These are phyloP conservation scores for Araneus ventricosus DNA, from an alignment of 1,140 invertebrate genomes.

Conservation along the genomic window DNA sequence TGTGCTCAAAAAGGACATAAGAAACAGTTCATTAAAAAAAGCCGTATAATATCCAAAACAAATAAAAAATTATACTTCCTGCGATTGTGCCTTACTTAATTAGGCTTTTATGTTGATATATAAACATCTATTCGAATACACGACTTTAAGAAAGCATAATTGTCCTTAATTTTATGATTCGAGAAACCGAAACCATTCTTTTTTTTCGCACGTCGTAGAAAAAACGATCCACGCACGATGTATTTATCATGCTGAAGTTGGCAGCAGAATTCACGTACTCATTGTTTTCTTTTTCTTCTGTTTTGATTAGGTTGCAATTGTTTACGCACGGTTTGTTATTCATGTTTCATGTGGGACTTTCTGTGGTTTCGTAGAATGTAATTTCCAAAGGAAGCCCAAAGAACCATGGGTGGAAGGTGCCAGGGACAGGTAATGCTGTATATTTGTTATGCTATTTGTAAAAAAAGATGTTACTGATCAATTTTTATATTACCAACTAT, in stretches of 20 bases:
- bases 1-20: no score
- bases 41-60: no score
- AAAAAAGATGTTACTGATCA: no score
- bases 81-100: not conserved
- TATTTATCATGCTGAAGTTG: not conserved
- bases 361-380: conserved; percentile 8
- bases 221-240: no score
- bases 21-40: no score
- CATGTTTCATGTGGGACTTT: not conserved
- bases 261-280: not conserved
- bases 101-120: not conserved
- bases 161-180: not conserved
- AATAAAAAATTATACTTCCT: not conserved
- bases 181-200: not conserved
- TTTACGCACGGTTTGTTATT: conserved; percentile 9
- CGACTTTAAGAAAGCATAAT: not conserved
- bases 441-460: no score
- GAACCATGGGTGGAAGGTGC: conserved; percentile 29
- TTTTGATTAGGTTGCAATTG: not conserved
- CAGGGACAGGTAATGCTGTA: conserved; percentile 33
- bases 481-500: no score
- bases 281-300: conserved; percentile 20
- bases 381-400: not conserved
- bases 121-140: not conserved
- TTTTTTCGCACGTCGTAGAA: not conserved